These are phyloP conservation scores for Toxostoma redivivum DNA, from an alignment of 2,113 vertebrate genomes.

Conservation along the genomic window DNA sequence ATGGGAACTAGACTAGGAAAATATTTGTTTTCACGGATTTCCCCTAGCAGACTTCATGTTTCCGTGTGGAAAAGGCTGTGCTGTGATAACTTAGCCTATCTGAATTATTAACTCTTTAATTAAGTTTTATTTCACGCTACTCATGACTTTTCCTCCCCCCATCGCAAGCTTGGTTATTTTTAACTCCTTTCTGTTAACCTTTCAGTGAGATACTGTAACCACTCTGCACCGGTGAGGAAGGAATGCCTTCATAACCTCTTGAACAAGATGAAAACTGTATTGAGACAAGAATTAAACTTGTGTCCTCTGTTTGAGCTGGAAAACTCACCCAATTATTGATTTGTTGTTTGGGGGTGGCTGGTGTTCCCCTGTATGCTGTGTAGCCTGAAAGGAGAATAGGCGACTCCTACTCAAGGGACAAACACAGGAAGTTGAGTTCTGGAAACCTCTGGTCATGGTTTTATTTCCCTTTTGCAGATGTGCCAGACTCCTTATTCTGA, in stretches of 20 bases:
- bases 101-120: neutral
- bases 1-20: neutral
- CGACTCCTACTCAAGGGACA: neutral
- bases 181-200: neutral
- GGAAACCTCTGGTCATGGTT: neutral
- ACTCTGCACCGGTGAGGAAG: neutral
- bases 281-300: neutral
- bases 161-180: neutral
- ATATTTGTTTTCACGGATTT: neutral
- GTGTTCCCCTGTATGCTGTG: neutral
- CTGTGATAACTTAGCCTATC: neutral
- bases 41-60: neutral
- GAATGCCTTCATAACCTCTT: neutral
- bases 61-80: neutral
- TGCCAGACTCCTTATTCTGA: neutral
- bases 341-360: neutral
- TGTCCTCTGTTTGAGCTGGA: neutral
- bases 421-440: neutral
- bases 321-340: neutral
- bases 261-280: neutral
- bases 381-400: neutral
- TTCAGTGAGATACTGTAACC: neutral
- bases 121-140: too few species aligned
- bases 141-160: accelerated
- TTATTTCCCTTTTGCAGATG: neutral